Evolutionary conservation across 2,797 vertebrate species (phyloP), one percentile per base, ranked within the genome.

Genomic region (Labeo calbasu): DNA sequence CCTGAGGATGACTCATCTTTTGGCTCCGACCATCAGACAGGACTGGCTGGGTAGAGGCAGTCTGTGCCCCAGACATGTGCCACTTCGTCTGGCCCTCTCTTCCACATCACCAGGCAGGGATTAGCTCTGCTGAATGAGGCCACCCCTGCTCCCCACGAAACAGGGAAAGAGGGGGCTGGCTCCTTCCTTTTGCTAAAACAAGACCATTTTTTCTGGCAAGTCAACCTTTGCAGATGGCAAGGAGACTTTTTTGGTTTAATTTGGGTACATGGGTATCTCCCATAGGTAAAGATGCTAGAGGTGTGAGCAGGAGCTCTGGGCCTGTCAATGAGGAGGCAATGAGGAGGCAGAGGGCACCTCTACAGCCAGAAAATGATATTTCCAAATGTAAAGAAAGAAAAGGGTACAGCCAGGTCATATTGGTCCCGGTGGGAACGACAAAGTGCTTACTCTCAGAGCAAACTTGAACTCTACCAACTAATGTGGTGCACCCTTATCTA

Each of bases 1-100:
- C 48, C 84, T 13, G 83, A 87, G 85, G 86, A 89, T 89, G 88
- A 90, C 77, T 89, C 88, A 89, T 89, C 77, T 63, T 76, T 87
- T 89, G 87, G 88, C 88, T 88, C 84, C 32, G 61, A 79, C 70
- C 81, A 81, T 86, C 84, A 89, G 87, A 88, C 87, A 77, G 84
- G 73, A 78, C 87, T 86, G 86, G 86, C 86, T 86, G 89, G 80
- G 86, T 86, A 89, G 86, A 86, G 87, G 86, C 87, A 77, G 87
- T 86, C 86, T 87, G 81, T 57, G 80, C 70, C 84, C 80, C 78
- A 86, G 86, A 89, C 88, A 86, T 88, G 89, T 89, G 87, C 86
- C 83, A 88, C 71, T 19, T 77, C 81, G 86, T 89, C 89, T 89
- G 87, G 86, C 82, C 81, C 81, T 76, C 51, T 83, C 77, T 87